phyloP scores from a whole-genome alignment of 2,797 vertebrate genomes.

The Pelodytes ibericus region DNA sequence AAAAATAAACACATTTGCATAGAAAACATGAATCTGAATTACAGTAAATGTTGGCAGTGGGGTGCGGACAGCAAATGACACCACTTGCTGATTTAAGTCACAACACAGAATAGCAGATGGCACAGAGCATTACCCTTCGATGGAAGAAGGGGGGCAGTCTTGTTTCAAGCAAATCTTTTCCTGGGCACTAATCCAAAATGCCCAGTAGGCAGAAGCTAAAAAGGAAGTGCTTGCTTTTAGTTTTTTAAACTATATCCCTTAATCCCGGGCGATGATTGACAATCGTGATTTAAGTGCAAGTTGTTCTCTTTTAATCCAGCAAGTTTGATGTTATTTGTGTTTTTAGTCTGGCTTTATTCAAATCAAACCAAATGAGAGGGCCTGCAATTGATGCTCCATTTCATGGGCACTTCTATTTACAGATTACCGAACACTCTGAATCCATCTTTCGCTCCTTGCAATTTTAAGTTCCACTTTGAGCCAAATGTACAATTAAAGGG shows the following conservation, averaged over 20 bases:
- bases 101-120: slow-evolving; percentile 60
- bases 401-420: slow-evolving; percentile 77
- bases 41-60: slow-evolving; percentile 59
- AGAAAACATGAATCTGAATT: slow-evolving; percentile 60
- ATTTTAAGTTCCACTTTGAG: slow-evolving; percentile 68
- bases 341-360: slow-evolving; percentile 96
- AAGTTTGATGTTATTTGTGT: slow-evolving; percentile 99
- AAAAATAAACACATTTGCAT: slow-evolving; percentile 60
- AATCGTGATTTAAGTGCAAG: slow-evolving; percentile 99
- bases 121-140: slow-evolving; percentile 69
- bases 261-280: slow-evolving; percentile 99
- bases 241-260: slow-evolving; percentile 99
- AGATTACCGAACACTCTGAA: slow-evolving; percentile 73
- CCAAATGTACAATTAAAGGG: slow-evolving; percentile 73
- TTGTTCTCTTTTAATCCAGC: slow-evolving; percentile 97
- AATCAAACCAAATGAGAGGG: slow-evolving; percentile 75
- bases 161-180: slow-evolving; percentile 88
- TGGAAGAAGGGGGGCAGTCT: slow-evolving; percentile 94
- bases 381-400: slow-evolving; percentile 76
- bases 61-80: slow-evolving; percentile 62
- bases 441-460: slow-evolving; percentile 65
- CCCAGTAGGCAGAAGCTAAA: slow-evolving; percentile 96
- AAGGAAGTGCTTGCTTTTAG: slow-evolving; percentile 98
- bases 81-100: slow-evolving; percentile 62
- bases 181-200: slow-evolving; percentile 82